Conservation (phyloP, 2,797 vertebrate species). For the Hirundo rustica region DNA sequence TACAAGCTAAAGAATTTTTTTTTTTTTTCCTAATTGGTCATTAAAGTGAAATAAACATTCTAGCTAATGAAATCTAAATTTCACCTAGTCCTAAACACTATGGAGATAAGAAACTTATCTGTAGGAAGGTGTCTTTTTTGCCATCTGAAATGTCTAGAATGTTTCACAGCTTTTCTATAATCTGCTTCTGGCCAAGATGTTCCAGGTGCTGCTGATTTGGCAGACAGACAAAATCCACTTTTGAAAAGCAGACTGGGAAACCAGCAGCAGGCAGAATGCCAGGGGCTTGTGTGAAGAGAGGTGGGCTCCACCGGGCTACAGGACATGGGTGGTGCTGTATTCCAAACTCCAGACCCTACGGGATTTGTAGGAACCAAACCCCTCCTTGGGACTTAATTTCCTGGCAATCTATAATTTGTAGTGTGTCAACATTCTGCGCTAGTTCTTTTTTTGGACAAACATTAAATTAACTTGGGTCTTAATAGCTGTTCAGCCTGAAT, state of each 20-base stretch:
- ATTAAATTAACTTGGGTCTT: not conserved
- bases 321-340: not conserved
- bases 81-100: not conserved
- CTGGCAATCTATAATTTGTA: not conserved
- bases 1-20: not conserved
- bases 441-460: not conserved
- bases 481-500: not conserved
- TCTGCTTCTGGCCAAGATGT: slow-evolving; percentile 1
- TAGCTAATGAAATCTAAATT: not conserved
- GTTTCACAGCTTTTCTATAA: not conserved
- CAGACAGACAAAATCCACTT: not conserved
- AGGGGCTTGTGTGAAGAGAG: not conserved
- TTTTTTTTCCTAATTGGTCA: not conserved
- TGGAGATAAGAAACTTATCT: not conserved
- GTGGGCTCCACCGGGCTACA: not conserved
- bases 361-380: not conserved
- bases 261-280: not conserved
- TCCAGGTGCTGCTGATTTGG: not conserved
- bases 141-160: not conserved
- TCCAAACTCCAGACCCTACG: not conserved
- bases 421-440: not conserved
- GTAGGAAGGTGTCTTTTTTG: not conserved
- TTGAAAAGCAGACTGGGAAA: not conserved
- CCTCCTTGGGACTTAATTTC: not conserved
- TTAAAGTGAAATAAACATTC: not conserved